Evolutionary conservation across 2,797 vertebrate species (phyloP).

Genomic region (Phalloptychus januarius): DNA sequence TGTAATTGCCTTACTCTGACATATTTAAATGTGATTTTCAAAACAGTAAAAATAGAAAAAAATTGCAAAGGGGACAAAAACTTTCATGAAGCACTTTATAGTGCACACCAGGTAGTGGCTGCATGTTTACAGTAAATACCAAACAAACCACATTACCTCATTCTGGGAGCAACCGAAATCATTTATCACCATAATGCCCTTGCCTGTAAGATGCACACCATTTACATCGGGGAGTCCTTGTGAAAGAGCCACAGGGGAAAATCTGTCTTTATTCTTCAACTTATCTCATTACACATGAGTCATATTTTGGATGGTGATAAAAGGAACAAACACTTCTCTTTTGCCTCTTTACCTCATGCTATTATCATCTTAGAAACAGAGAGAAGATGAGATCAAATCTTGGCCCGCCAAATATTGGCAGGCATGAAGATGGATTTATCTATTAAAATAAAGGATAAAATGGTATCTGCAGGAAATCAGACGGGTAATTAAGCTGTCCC

Average conservation of each 20-base stretch:
- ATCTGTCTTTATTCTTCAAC: constrained; percentile 48
- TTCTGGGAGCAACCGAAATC: neutral
- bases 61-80: neutral
- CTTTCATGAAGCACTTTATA: neutral
- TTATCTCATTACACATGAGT: constrained; percentile 51
- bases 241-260: constrained; percentile 27
- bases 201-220: neutral
- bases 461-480: constrained; percentile 35
- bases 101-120: neutral
- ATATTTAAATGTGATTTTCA: neutral
- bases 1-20: neutral
- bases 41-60: neutral
- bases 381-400: constrained; percentile 17
- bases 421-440: constrained; percentile 23
- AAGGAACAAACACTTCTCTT: constrained; percentile 10
- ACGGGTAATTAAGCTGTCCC: constrained; percentile 28
- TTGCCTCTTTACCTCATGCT: constrained; percentile 35
- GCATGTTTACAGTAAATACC: neutral
- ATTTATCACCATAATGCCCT: neutral
- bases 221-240: constrained; percentile 11
- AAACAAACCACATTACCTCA: neutral
- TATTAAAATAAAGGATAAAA: constrained; percentile 40
- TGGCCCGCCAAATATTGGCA: constrained; percentile 38
- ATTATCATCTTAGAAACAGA: constrained; percentile 30
- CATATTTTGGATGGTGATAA: constrained; percentile 27